Evolutionary conservation across 2,113 vertebrate species (phyloP), one percentile per base, ranked within the genome.

Genomic region (Procapra przewalskii): DNA sequence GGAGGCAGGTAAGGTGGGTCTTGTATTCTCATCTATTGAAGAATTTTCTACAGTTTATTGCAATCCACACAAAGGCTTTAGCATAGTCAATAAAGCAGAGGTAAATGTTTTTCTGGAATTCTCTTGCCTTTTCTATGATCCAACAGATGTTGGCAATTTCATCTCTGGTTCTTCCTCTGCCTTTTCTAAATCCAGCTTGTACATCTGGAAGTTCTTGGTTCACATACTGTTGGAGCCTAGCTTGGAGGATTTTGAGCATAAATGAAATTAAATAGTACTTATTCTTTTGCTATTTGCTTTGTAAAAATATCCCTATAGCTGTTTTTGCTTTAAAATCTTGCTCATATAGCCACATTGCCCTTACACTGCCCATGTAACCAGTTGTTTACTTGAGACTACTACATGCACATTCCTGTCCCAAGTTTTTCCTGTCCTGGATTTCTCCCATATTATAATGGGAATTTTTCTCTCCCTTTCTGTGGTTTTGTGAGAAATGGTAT

Each of bases 311-410:
- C 40, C 45, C 59, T 45, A 43, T 48, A 3, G 10, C 31, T 84
- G n/a, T 60, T 43, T 88, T 52, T 21, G 10, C 40, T 43, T 77
- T 57, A 62, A 40, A 67, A 71, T 4, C 19, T 33, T 62, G 10
- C 59, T 23, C 19, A 33, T 13, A 5, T 19, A 50, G 64, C 82
- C 45, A 14, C 16, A 40, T 57, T 57, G 29, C 52, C 36, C 36
- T 0, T 3, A 19, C 7, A 2, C 14, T 21, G 15, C 40, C 36
- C 59, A 3, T 29, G 2, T 27, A 25, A 7, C 48, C 2, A 3
- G 2, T 48, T 77, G 23, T 31, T 77, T 57, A 6, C 7, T 88
- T 14, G 11, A 27, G 9, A 31, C 29, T 15, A 27, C 5, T 6
- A 33, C 6, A 2, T 2, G 21, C 7, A 45, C 23, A 6, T 9